A percentile compares a stretch with the other conserved stretches of the same genome.
These are phyloP conservation scores for Ageneiosus marmoratus DNA, from an alignment of 2,113 vertebrate genomes.

Conservation along the genomic window DNA sequence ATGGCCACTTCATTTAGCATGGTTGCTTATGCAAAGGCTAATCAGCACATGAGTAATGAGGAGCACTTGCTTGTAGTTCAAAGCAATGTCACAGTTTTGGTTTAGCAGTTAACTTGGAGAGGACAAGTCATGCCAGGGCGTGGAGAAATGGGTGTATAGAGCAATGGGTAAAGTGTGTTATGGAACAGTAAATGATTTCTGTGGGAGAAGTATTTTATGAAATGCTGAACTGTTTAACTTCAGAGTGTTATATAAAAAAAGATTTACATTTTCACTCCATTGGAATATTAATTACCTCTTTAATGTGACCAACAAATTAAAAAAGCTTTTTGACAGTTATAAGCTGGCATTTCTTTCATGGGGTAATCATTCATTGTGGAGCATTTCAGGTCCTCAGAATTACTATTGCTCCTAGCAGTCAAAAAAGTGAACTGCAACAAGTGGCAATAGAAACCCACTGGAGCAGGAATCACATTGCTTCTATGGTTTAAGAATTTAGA, in stretches of 20 bases:
- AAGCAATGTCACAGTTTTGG: background rate
- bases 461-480: background rate
- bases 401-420: background rate
- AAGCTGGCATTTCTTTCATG: too few species aligned
- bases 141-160: background rate
- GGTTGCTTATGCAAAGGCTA: conserved; percentile 33
- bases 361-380: too few species aligned
- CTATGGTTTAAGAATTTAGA: too few species aligned
- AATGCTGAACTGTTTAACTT: too few species aligned
- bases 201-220: background rate
- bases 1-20: conserved; percentile 3
- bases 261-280: too few species aligned
- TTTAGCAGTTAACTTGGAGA: conserved; percentile 16
- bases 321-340: too few species aligned
- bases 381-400: too few species aligned
- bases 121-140: conserved; percentile 4
- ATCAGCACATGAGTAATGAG: conserved; percentile 27
- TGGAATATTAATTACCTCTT: too few species aligned
- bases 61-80: conserved; percentile 7
- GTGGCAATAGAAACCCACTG: background rate
- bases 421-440: background rate
- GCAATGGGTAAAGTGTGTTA: background rate
- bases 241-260: background rate
- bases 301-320: too few species aligned
- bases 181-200: background rate